Conservation (phyloP, 2,888 invertebrate genomes). For the Nowickia ferox region DNA sequence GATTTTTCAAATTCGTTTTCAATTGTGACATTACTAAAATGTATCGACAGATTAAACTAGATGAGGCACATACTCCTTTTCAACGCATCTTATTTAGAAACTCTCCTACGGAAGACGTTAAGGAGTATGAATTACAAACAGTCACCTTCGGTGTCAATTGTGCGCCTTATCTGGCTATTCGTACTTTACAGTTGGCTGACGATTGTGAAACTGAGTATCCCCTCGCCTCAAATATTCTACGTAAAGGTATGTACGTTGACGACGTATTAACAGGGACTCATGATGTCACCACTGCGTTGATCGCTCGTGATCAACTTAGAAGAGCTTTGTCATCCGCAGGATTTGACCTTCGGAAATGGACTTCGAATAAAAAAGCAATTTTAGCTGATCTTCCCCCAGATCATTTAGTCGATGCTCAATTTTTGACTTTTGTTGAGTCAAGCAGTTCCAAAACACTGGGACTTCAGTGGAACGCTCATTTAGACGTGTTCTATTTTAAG, state of each 20-base stretch:
- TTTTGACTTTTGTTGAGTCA: background rate
- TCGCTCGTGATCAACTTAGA: slow-evolving; percentile 56
- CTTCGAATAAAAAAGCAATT: slow-evolving; percentile 5
- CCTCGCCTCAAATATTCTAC: background rate
- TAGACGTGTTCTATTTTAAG: background rate
- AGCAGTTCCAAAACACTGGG: background rate
- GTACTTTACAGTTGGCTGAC: background rate
- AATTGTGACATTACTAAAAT: background rate
- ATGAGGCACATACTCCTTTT: background rate
- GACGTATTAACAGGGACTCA: slow-evolving; percentile 1
- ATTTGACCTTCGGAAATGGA: slow-evolving; percentile 37
- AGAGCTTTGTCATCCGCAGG: slow-evolving; percentile 21
- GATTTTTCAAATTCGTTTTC: background rate
- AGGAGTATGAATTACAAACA: slow-evolving; percentile 62
- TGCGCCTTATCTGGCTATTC: no score
- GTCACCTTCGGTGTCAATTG: slow-evolving; percentile 62
- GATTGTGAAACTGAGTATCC: background rate
- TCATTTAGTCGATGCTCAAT: background rate
- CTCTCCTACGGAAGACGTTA: slow-evolving; percentile 23
- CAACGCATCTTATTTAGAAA: background rate
- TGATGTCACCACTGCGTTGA: background rate
- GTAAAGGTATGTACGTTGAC: background rate
- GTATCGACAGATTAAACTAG: background rate
- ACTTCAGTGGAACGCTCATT: slow-evolving; percentile 6
- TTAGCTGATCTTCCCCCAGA: background rate